Evolutionary conservation across 1,140 invertebrate genomes (phyloP), one percentile per base, ranked within the genome.

Genomic region (Pygmarrhopalites habei): DNA sequence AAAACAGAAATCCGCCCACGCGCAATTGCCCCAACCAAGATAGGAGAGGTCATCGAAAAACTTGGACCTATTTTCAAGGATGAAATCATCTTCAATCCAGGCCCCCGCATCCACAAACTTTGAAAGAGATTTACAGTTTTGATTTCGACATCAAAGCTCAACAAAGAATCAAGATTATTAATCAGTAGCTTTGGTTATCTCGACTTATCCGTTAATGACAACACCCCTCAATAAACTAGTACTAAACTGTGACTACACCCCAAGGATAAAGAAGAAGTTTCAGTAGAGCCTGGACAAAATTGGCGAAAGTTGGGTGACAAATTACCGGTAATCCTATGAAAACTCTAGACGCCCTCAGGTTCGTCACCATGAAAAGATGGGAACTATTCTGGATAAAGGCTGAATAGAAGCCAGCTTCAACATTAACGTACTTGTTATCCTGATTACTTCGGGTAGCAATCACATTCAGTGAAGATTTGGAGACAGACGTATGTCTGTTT

Each of bases 131-230:
- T 58, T 19, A 25, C 26, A 2, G 26, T 10, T 17, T 29, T 58
- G 7, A 12, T 15, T 2, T 44, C 25, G 5, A 58, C 56, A 28
- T 23, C 39, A 17, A 44, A 44, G 39, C 41, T 58, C 1, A 2
- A 58, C 21, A 58, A 46, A 58, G 46, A 30, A 0, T 46, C 0
- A 7, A 44, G 3, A 58, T 58, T 1, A 46, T 58, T 1, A 58
- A 58, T 29, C 39, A 58, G 17, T 58, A 44, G 28, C 17, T 58
- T 1, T 58, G 39, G 21, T 41, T 41, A 58, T 28, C 4, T 14
- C 46, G 0, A 58, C 26, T 29, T 58, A 28, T 28, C 2, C 1
- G 15, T n/a, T 58, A 29, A 39, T 44, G 29, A 28, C 39, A 2
- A 28, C 56, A 25, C 56, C 56, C 1, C 7, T 43, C 1, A 1